Conservation (phyloP, 1,140 invertebrate genomes). For the Cyphomyrmex costatus region DNA sequence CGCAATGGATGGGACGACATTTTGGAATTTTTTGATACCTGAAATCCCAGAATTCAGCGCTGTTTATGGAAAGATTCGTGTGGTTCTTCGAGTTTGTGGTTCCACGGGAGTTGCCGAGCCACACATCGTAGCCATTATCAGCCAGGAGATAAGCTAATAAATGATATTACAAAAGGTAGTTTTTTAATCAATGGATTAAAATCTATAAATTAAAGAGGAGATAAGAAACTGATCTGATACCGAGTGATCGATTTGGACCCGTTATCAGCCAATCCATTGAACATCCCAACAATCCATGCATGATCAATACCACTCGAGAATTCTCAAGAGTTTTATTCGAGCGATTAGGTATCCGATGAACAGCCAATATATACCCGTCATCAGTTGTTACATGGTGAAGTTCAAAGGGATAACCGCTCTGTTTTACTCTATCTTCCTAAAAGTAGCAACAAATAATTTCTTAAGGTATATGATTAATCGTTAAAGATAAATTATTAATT, state of each 20-base stretch:
- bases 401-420: slow-evolving; percentile 47
- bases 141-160: slow-evolving; percentile 82
- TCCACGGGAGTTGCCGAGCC: slow-evolving; percentile 90
- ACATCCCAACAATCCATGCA: slow-evolving; percentile 92
- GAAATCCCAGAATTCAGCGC: slow-evolving; percentile 86
- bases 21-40: slow-evolving; percentile 43
- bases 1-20: not conserved
- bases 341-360: slow-evolving; percentile 55
- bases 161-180: not conserved
- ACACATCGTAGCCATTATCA: slow-evolving; percentile 90
- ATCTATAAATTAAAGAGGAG: not conserved
- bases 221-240: slow-evolving; percentile 68
- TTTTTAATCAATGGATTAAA: slow-evolving; percentile 9
- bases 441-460: slow-evolving; percentile 3
- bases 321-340: not conserved
- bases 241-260: slow-evolving; percentile 87
- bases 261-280: slow-evolving; percentile 92
- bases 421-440: slow-evolving; percentile 19
- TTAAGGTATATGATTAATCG: not conserved
- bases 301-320: slow-evolving; percentile 87
- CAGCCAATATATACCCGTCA: slow-evolving; percentile 50
- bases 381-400: slow-evolving; percentile 44
- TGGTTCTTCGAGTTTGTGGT: slow-evolving; percentile 89
- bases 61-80: slow-evolving; percentile 84
- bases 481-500: not conserved